Evolutionary conservation across 1,140 invertebrate genomes (phyloP).

Genomic region (Campodea augens): DNA sequence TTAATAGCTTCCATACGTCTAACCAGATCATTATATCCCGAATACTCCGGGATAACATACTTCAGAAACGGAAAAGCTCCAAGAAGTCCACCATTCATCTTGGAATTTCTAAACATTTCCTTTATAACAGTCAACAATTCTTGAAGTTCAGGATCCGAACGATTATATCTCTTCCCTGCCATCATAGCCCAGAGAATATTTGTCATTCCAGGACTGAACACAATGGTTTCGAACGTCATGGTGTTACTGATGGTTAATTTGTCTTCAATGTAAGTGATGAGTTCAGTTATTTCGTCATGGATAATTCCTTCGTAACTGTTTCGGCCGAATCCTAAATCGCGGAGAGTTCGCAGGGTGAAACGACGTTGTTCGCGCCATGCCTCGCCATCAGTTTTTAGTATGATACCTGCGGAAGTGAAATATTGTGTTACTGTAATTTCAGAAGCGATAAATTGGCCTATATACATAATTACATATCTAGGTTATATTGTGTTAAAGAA

Average conservation of each 20-base stretch:
- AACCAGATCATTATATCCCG: too few species aligned
- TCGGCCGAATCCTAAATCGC: constrained; percentile 24
- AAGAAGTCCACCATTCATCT: too few species aligned
- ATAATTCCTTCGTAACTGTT: constrained; percentile 29
- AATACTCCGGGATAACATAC: too few species aligned
- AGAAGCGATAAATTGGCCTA: too few species aligned
- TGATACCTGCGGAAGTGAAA: too few species aligned
- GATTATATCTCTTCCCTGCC: constrained; percentile 16
- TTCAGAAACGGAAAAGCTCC: too few species aligned
- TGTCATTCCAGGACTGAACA: constrained; percentile 13
- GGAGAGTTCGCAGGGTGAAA: constrained; percentile 21
- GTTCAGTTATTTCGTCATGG: constrained; percentile 20
- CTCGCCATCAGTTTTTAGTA: constrained; percentile 19
- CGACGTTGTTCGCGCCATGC: constrained; percentile 27
- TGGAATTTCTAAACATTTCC: neutral
- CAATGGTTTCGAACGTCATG: constrained; percentile 2
- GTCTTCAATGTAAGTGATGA: neutral
- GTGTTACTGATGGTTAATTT: neutral
- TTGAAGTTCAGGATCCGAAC: neutral
- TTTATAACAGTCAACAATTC: neutral
- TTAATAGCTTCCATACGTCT: too few species aligned
- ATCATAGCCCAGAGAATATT: constrained; percentile 21
- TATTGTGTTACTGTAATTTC: too few species aligned
- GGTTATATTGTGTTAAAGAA: too few species aligned
- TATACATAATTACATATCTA: too few species aligned